A percentile compares a stretch with the other conserved stretches of the same genome.
Conservation (phyloP, 2,113 vertebrate genomes). For the Prolemur simus region DNA sequence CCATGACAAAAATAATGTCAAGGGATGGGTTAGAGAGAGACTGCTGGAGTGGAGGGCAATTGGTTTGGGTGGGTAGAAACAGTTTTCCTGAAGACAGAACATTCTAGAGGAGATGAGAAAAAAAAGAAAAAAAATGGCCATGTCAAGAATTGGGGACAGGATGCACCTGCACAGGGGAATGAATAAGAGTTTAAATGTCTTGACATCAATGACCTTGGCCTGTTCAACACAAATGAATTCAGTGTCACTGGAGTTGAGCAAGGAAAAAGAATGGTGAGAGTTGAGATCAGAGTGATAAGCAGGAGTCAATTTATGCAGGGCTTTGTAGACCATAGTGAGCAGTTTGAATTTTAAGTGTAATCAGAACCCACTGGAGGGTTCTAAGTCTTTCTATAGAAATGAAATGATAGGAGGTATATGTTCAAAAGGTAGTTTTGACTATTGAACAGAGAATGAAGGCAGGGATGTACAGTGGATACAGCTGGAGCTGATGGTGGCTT, state of each 20-base stretch:
- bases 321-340: background rate
- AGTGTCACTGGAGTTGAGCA: background rate
- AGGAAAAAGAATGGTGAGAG: background rate
- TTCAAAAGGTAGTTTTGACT: background rate
- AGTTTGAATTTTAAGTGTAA: background rate
- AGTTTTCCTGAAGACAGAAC: background rate
- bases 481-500: background rate
- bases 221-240: background rate
- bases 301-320: background rate
- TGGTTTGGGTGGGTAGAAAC: background rate
- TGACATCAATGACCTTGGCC: background rate
- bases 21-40: background rate
- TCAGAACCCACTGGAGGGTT: background rate
- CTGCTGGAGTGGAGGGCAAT: background rate
- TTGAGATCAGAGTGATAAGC: background rate
- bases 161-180: background rate
- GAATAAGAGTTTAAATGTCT: background rate
- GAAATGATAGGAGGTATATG: background rate
- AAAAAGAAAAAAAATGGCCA: background rate
- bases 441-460: background rate
- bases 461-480: background rate
- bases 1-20: background rate
- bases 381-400: background rate
- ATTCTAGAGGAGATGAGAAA: background rate
- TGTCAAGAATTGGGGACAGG: background rate